Base-by-base conservation (phyloP, 2,888 invertebrate species). In the Acronicta psi region DNA sequence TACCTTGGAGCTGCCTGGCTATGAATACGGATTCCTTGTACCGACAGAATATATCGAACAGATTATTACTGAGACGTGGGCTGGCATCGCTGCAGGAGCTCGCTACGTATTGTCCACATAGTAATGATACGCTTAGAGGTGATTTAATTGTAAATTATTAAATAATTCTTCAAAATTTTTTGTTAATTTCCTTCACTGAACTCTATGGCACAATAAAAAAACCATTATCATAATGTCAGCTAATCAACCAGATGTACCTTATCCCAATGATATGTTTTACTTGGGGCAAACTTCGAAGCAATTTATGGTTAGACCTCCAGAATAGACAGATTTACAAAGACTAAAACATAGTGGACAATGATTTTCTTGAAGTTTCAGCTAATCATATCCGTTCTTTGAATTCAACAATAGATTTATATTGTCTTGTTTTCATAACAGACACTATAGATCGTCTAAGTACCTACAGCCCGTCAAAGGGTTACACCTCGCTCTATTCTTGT, bases 1-100 rank as follows among this genome's bases (percentile, higher is more conserved):
- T 75, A 96, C 96, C 9, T 85, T 96, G 80, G 96, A 96, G 84
- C 86, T 97, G 55, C 96, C 96, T 0, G 95, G 95, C 29, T 96
- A 96, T 60, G 88, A 92, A 1, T 92, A 89, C 52, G 77, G 77
- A 9, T 96, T 96, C 82, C 75, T 95, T 64, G 95, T 96, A 0
- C 95, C 95, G 2, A 86, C 95, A 0, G 69, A 83, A 0, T 93
- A 95, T 69, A 95, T 96, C 42, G 60, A 89, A 46, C 93, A 95
- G 40, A 94, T 96, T 25, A 95, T 96, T 1, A 82, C 80, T 0
- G 96, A 96, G 82, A 95, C 96, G 17, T 96, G 96, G 94, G 93
- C 94, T 38, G 96, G 95, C 10, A 88, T 96, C 44, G 88, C 81
- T 2, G 90, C 81, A 16, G 93, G 93, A 36, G 93, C 88, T 8